Evolutionary conservation across 1,140 invertebrate genomes (phyloP).

Genomic region (Cotesia glomerata): DNA sequence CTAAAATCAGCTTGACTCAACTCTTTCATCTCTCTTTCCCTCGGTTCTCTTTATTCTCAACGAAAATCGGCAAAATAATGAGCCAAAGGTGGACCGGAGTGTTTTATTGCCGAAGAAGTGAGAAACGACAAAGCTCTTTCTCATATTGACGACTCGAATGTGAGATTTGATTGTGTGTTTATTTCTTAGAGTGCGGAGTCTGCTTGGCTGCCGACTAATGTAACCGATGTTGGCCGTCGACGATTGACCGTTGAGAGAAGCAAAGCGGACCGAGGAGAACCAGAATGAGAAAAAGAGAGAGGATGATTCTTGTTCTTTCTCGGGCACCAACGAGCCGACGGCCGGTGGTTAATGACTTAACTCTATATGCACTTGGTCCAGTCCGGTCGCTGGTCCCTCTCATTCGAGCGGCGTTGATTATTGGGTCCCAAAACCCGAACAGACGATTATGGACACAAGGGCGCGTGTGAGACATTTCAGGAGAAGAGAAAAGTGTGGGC

Average conservation of each 20-base stretch:
- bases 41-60: too few species aligned
- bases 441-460: constrained; percentile 11
- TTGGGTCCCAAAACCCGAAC: constrained; percentile 14
- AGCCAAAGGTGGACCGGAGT: constrained; percentile 33
- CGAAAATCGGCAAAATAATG: constrained; percentile 52
- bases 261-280: background rate
- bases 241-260: background rate
- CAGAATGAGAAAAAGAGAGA: background rate
- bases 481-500: background rate
- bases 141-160: constrained; percentile 29
- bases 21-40: background rate
- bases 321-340: constrained; percentile 50
- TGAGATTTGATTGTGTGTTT: constrained; percentile 26
- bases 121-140: constrained; percentile 35
- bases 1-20: background rate
- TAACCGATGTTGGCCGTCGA: too few species aligned
- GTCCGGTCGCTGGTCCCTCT: constrained; percentile 25
- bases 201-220: constrained; percentile 11
- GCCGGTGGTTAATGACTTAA: constrained; percentile 53
- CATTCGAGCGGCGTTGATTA: constrained; percentile 1
- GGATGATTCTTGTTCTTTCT: background rate
- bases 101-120: constrained; percentile 38
- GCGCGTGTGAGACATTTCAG: constrained; percentile 26
- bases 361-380: constrained; percentile 49
- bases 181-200: too few species aligned